Evolutionary conservation across 2,113 vertebrate species (phyloP), one percentile per base, ranked within the genome.

Genomic region (Callipepla squamata): DNA sequence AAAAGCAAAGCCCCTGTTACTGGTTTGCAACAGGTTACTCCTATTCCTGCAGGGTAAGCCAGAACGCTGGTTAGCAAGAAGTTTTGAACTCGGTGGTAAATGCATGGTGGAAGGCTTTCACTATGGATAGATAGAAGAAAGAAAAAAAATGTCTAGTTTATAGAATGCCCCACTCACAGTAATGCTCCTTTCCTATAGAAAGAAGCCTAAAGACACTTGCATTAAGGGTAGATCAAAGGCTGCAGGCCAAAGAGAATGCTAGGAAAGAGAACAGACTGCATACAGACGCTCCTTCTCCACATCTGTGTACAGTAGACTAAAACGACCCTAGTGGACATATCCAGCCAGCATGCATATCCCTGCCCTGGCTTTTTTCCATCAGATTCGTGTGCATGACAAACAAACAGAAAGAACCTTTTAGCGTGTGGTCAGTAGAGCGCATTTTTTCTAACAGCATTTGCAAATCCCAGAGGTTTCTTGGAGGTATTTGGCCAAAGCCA

Each of bases 391-490:
- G 12, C 3, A 36, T 5, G 3, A 45, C 21, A 44, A 62, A 7
- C 0, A 2, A 63, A 13, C 30, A 50, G 36, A 7, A 50, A 55
- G 42, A 83, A 80, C 45, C 4, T 30, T 48, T 4, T 22, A n/a
- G 51, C 16, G 15, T 3, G 10, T 58, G 13, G 26, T 12, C 30
- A 45, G 61, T 45, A 36, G 11, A 23, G 63, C 36, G n/a, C 36
- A 83, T 48, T 53, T 13, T 73, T 87, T 80, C 36, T 21, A 82
- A 40, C 34, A 40, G 36, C 3, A 2, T 32, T 62, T 66, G 36
- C n/a, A 58, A 80, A 92, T n/a, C 5, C 26, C 66, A n/a, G 36
- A 0, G 0, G 30, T 7, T 80, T 22, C 36, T 83, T 1, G 0
- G 3, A 34, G 58, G 14, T 0, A 1, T 26, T 30, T 36, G 38